These are phyloP conservation scores for Copsychus sechellarum DNA, from an alignment of 2,113 vertebrate genomes.

Conservation along the genomic window DNA sequence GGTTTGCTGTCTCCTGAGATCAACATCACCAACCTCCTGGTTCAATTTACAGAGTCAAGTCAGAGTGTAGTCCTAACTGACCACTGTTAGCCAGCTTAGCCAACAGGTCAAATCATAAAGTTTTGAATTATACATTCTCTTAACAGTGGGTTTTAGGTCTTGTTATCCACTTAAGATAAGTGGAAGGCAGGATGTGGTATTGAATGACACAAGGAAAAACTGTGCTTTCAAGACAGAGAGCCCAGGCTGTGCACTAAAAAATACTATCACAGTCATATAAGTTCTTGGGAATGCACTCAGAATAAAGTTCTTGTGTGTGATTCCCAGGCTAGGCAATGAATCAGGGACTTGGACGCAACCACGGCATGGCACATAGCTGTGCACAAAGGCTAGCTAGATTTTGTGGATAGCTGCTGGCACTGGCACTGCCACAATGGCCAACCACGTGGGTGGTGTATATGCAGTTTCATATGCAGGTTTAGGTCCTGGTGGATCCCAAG, in stretches of 20 bases:
- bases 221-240: neutral
- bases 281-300: neutral
- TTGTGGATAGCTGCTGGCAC: neutral
- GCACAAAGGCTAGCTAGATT: neutral
- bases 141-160: neutral
- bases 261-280: neutral
- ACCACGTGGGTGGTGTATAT: neutral
- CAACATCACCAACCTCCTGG: neutral
- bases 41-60: neutral
- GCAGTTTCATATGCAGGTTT: neutral
- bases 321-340: neutral
- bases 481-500: neutral
- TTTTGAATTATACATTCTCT: neutral
- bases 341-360: neutral
- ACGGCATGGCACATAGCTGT: rapidly evolving
- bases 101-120: neutral
- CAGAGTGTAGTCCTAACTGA: neutral
- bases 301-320: neutral
- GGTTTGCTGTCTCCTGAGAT: neutral
- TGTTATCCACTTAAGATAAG: neutral
- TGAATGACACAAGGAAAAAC: neutral
- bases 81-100: neutral
- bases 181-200: neutral
- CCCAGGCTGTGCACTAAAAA: neutral
- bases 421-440: neutral